Base-by-base conservation (phyloP, 1,140 invertebrate genomes). In the Uloborus diversus region DNA sequence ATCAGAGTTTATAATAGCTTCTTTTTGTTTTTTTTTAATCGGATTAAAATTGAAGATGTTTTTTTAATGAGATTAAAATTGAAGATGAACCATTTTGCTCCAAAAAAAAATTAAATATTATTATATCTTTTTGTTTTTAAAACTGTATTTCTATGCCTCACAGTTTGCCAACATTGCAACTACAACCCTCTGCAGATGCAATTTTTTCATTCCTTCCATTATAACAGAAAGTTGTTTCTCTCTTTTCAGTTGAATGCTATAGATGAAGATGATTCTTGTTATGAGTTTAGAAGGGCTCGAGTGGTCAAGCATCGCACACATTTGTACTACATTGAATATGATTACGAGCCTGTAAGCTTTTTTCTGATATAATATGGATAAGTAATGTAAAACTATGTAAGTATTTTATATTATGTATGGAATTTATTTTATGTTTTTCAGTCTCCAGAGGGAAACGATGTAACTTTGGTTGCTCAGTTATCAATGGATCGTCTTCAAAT, bases 401-500 rank as follows among this genome's bases (percentile, higher is more conserved):
- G n/a, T n/a, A n/a, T n/a, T n/a, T n/a, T n/a, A n/a, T n/a, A n/a
- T n/a, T n/a, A 42, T 42, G 37, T 42, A 9, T 42, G 37, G 17
- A 42, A 7, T 42, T 42, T 42, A 9, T 42, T 42, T 42, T 42
- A 42, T 42, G 17, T 42, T 42, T 42, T 88, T 81, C 37, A 84
- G 82, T 79, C 62, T 57, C 70, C 82, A 3, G 85, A 85, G 35
- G 81, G 81, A 17, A 85, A 85, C 82, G 95, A 96, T 87, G 92
- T 98, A 25, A 96, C 94, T 3, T 88, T 97, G 27, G 93, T 95
- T 1, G 91, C 94, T 30, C 95, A 97, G 85, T 89, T 97, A 59
- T 96, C 94, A 37, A 94, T 93, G 89, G 95, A 97, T 84, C 88
- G 95, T 53, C 86, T 96, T 51, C 92, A 93, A 87, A 93, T 96